phyloP scores from a whole-genome alignment of 2,888 invertebrate species.

The Autographa gamma region DNA sequence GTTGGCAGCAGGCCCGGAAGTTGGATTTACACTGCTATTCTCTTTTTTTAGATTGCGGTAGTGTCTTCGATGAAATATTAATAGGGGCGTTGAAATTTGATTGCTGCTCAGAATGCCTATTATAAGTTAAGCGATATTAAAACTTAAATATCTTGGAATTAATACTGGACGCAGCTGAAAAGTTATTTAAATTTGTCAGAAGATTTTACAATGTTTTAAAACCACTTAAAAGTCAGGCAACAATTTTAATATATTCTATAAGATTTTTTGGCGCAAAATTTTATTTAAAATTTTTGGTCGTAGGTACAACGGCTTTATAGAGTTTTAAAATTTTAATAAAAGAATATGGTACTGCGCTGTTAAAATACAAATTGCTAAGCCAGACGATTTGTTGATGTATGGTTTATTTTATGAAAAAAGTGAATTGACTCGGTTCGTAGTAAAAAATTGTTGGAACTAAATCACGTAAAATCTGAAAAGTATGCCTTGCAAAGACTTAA shows the following conservation, averaged over 20 bases:
- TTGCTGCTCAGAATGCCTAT: neutral
- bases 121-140: slow-evolving; percentile 2
- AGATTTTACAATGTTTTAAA: neutral
- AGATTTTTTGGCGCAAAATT: neutral
- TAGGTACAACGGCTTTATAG: neutral
- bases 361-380: slow-evolving; percentile 1
- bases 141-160: neutral
- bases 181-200: neutral
- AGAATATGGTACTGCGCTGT: neutral
- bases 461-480: too few relatives aligned
- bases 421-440: neutral
- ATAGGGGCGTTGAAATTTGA: slow-evolving; percentile 17
- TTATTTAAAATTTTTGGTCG: neutral
- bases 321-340: neutral
- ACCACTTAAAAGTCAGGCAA: neutral
- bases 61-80: slow-evolving; percentile 47
- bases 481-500: too few relatives aligned
- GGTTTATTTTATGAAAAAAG: neutral
- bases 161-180: neutral
- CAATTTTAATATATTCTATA: neutral
- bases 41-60: slow-evolving; percentile 38
- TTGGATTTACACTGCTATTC: slow-evolving; percentile 72
- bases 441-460: neutral
- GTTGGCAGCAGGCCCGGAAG: slow-evolving; percentile 75
- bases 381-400: neutral